Evolutionary conservation across 2,888 invertebrate genomes (phyloP).

Genomic region (Neoascia interrupta): DNA sequence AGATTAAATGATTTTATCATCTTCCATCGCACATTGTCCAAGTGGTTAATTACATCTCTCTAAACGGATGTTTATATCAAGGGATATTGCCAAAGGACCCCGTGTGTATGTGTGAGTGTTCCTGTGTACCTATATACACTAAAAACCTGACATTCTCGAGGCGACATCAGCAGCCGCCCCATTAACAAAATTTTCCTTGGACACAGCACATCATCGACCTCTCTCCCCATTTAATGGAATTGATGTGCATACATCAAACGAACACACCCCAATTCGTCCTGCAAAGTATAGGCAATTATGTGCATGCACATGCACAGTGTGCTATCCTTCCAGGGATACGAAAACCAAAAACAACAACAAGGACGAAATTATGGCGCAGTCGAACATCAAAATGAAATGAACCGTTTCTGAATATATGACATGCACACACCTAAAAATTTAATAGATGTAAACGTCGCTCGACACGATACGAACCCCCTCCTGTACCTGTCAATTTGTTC

Average conservation of each 20-base stretch:
- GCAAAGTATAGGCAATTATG: slow-evolving; percentile 53
- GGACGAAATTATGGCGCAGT: background rate
- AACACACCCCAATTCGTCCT: background rate
- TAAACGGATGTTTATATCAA: slow-evolving; percentile 28
- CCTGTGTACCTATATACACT: background rate
- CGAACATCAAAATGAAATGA: slow-evolving; percentile 26
- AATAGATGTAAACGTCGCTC: slow-evolving; percentile 17
- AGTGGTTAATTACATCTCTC: slow-evolving; percentile 52
- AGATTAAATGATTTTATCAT: slow-evolving; percentile 37
- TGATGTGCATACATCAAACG: slow-evolving; percentile 54
- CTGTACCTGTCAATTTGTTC: slow-evolving; percentile 11
- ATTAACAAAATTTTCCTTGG: slow-evolving; percentile 46
- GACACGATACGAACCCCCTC: slow-evolving; percentile 2
- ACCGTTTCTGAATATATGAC: slow-evolving; percentile 21
- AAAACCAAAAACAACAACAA: background rate
- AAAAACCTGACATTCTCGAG: slow-evolving; percentile 34
- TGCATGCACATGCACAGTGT: slow-evolving; percentile 46
- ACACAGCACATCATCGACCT: slow-evolving; percentile 39
- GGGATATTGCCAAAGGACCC: background rate
- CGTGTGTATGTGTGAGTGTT: background rate
- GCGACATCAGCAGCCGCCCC: slow-evolving; percentile 48
- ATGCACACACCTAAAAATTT: slow-evolving; percentile 19
- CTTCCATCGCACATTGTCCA: slow-evolving; percentile 37
- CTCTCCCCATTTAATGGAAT: slow-evolving; percentile 46
- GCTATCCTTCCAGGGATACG: slow-evolving; percentile 19